Conservation (phyloP, 2,888 invertebrate genomes). For the Melolontha melolontha region DNA sequence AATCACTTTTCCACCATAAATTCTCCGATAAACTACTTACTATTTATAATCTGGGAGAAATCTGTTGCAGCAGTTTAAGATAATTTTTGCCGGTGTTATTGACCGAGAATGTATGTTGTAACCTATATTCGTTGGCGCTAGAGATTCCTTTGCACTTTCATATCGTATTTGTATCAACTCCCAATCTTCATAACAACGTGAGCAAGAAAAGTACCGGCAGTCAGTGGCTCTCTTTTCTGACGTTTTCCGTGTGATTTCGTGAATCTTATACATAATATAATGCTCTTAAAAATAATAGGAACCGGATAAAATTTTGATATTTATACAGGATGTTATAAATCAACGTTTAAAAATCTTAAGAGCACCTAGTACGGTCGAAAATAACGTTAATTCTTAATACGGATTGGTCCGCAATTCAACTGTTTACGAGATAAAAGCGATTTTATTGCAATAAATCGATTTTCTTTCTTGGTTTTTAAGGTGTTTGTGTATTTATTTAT, state of each 20-base stretch:
- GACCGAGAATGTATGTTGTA: conserved; percentile 58
- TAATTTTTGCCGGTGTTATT: conserved; percentile 52
- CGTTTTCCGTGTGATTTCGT: background rate
- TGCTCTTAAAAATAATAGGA: no score
- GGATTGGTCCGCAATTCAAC: no score
- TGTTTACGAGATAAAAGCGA: no score
- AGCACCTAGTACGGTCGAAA: no score
- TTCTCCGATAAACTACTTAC: conserved; percentile 56
- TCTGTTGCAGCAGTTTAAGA: conserved; percentile 54
- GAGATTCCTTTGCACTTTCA: conserved; percentile 54
- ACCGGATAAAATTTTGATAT: no score
- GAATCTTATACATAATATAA: background rate
- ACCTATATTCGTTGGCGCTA: conserved; percentile 58
- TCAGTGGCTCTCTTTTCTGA: conserved; percentile 34
- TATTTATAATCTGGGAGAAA: conserved; percentile 58
- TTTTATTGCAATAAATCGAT: no score
- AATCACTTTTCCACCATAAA: conserved; percentile 58
- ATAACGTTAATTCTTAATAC: no score
- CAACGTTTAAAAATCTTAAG: no score
- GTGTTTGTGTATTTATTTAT: no score
- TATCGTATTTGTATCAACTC: conserved; percentile 45
- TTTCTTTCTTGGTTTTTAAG: no score
- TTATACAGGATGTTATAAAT: no score
- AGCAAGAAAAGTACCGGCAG: conserved; percentile 30
- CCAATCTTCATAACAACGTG: conserved; percentile 22